Conservation (phyloP, 1,140 invertebrate genomes). For the Nautilus pompilius region DNA sequence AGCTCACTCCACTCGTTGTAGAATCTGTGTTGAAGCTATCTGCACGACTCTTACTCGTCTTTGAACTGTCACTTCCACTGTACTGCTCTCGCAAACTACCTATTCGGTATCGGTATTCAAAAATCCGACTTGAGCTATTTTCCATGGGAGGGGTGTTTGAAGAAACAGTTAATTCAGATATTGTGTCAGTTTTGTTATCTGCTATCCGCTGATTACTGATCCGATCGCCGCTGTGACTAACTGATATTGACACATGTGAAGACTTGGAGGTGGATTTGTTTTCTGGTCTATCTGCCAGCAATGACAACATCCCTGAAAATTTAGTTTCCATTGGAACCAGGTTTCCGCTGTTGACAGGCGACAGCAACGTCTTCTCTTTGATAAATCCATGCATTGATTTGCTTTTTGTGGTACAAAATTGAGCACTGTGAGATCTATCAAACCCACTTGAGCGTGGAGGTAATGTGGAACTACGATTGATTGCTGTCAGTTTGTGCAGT, state of each 20-base stretch:
- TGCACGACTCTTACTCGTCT: conserved; percentile 50
- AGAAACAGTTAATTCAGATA: too few relatives aligned
- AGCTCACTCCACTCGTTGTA: conserved; percentile 71
- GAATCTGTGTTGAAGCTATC: conserved; percentile 67
- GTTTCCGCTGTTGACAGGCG: too few relatives aligned
- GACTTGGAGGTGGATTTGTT: too few relatives aligned
- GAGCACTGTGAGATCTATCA: neutral
- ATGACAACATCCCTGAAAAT: too few relatives aligned
- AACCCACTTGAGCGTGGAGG: conserved; percentile 1
- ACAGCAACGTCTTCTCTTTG: neutral
- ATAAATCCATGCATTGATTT: neutral
- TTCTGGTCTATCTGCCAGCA: too few relatives aligned
- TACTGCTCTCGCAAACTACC: conserved; percentile 15
- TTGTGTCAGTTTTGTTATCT: too few relatives aligned
- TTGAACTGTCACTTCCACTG: conserved; percentile 45
- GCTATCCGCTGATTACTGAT: too few relatives aligned
- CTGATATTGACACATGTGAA: too few relatives aligned
- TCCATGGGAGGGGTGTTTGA: too few relatives aligned
- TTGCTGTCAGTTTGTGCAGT: neutral
- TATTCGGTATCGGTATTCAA: neutral
- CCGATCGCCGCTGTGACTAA: too few relatives aligned
- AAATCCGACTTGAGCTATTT: too few relatives aligned
- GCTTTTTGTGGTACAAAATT: neutral
- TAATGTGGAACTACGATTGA: neutral
- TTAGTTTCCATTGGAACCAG: too few relatives aligned